Conservation (phyloP, 53 echinoderm and acorn worm species). For the Mesocentrotus franciscanus region DNA sequence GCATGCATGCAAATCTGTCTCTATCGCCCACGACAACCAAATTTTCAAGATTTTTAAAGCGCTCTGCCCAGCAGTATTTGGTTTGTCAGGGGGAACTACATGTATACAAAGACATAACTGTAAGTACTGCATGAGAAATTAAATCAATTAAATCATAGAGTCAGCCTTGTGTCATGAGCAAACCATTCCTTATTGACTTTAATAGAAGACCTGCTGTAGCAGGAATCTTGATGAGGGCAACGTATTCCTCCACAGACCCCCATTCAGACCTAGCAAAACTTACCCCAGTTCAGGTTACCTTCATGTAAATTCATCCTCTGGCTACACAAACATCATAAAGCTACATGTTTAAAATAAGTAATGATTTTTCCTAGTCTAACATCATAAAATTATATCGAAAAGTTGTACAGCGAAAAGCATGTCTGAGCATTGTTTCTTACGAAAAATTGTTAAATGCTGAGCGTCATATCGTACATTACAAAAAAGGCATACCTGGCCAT, state of each 20-base stretch:
- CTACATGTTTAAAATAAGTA: too few relatives aligned
- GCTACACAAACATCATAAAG: too few relatives aligned
- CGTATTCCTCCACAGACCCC: neutral
- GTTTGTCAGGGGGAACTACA: neutral
- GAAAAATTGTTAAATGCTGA: too few relatives aligned
- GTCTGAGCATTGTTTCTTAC: too few relatives aligned
- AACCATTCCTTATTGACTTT: neutral
- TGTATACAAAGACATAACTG: neutral
- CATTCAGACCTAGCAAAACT: neutral
- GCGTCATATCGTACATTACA: too few relatives aligned
- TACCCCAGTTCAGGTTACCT: too few relatives aligned
- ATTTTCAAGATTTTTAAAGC: neutral
- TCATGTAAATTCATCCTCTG: too few relatives aligned
- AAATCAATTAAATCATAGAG: neutral
- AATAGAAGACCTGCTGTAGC: neutral
- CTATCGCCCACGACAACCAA: neutral
- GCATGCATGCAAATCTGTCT: neutral
- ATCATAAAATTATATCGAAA: too few relatives aligned
- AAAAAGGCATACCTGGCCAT: too few relatives aligned
- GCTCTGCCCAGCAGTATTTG: neutral
- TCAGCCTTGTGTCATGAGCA: neutral
- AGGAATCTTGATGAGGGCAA: constrained; percentile 38
- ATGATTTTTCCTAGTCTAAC: too few relatives aligned
- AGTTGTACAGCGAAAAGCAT: too few relatives aligned
- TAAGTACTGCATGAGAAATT: neutral